Conservation (phyloP, 2,888 invertebrate genomes). For the Daptonema setosum region DNA sequence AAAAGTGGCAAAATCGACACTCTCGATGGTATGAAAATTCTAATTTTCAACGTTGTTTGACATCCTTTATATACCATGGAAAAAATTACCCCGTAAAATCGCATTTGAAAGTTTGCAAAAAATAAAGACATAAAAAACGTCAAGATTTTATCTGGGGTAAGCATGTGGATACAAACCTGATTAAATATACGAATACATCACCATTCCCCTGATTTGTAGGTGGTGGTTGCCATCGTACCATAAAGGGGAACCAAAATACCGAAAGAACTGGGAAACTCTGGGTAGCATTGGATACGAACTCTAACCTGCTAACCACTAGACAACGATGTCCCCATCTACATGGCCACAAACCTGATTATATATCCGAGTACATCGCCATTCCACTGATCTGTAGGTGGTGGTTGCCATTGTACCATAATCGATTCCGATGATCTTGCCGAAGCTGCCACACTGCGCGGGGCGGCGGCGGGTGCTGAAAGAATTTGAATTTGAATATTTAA, state of each 20-base stretch:
- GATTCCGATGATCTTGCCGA: constrained; percentile 78
- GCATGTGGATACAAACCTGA: no score
- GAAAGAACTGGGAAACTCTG: constrained; percentile 81
- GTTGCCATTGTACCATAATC: constrained; percentile 86
- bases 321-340: no score
- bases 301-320: no score
- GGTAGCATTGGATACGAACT: constrained; percentile 83
- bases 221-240: constrained; percentile 85
- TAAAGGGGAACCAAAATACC: constrained; percentile 79
- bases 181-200: constrained; percentile 70
- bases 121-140: no score
- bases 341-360: no score
- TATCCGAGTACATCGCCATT: constrained; percentile 88
- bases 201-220: constrained; percentile 82
- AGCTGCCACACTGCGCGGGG: constrained; percentile 78
- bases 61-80: no score
- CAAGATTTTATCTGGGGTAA: no score
- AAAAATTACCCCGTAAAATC: no score
- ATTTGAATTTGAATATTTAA: neutral
- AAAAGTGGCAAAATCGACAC: no score
- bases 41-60: no score
- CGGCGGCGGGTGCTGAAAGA: constrained; percentile 67
- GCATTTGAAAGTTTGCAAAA: no score
- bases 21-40: no score
- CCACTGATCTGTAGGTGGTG: constrained; percentile 72